These are phyloP conservation scores for Odontocolon sp. DNA, from an alignment of 2,888 invertebrate genomes.

Conservation along the genomic window DNA sequence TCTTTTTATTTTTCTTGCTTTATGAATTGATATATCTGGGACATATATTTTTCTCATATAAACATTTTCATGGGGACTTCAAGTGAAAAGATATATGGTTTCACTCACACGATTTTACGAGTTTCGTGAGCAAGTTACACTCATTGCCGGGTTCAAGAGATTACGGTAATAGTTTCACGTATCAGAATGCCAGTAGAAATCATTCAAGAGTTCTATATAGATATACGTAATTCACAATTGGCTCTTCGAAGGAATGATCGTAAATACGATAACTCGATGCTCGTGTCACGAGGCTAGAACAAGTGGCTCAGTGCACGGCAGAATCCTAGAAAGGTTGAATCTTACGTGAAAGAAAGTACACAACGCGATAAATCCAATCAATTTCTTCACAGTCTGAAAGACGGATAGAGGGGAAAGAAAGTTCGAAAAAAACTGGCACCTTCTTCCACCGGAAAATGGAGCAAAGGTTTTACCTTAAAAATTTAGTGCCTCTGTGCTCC, in stretches of 20 bases:
- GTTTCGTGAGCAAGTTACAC: conserved; percentile 9
- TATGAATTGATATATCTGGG: no score
- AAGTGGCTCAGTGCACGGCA: not conserved
- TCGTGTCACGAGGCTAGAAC: not conserved
- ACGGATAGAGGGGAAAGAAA: not conserved
- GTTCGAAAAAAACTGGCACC: not conserved
- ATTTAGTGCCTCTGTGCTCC: not conserved
- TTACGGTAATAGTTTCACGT: not conserved
- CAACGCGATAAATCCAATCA: no score
- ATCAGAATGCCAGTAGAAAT: not conserved
- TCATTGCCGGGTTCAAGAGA: not conserved
- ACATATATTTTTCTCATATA: not conserved
- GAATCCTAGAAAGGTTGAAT: not conserved
- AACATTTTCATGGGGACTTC: not conserved
- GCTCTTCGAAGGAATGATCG: not conserved
- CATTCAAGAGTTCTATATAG: no score
- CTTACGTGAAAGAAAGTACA: no score
- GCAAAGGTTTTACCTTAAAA: not conserved
- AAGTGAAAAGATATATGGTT: not conserved
- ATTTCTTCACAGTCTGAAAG: not conserved
- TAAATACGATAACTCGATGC: not conserved
- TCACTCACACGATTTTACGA: not conserved
- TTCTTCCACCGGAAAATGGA: not conserved
- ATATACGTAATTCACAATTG: no score
- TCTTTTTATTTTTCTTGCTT: no score